Base-by-base conservation (phyloP, 2,888 invertebrate genomes). In the Latheticus oryzae region DNA sequence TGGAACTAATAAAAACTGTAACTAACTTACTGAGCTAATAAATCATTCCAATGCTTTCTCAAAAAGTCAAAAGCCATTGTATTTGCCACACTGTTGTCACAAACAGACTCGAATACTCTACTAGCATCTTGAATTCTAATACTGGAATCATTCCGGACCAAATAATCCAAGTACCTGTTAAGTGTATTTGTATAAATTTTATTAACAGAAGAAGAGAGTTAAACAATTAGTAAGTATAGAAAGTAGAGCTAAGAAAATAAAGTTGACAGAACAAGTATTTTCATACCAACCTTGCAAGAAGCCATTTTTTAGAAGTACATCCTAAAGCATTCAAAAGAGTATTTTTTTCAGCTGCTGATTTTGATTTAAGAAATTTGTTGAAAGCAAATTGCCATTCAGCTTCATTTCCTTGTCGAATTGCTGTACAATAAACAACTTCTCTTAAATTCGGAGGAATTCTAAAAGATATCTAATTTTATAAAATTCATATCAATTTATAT, bases 341-440 rank as follows among this genome's bases (percentile, higher is more conserved):
- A 43, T 82, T 82, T 66, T 85, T 85, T 67, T 90, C 88, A 0
- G 85, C 80, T 0, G 84, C 85, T 7, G 84, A 82, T 33, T 78
- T 78, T 0, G 80, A 73, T 3, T 72, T 72, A 35, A 78, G 66
- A 69, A 83, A 86, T 56, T 78, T 74, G 9, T 82, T 76, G 72
- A 85, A 86, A 11, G 85, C 84, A 69, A 86, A 87, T 55, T 87
- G 80, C 89, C 89, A 90, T 74, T 88, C 89, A 4, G 79, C 79
- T 61, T 82, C 81, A 0, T 83, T 83, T 0, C 88, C 89, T 64
- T 84, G 81, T 21, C 83, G 79, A 23, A 89, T 79, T 0, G 86
- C 86, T 1, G 84, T 84, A 68, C 90, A 89, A 71, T 88, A 88
- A 21, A 88, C 84, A 3, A 83, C 81, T 1, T 80, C 76, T 58